Evolutionary conservation across 2,797 vertebrate genomes (phyloP), one percentile per base, ranked within the genome.

Genomic region (Sebastes jordani): DNA sequence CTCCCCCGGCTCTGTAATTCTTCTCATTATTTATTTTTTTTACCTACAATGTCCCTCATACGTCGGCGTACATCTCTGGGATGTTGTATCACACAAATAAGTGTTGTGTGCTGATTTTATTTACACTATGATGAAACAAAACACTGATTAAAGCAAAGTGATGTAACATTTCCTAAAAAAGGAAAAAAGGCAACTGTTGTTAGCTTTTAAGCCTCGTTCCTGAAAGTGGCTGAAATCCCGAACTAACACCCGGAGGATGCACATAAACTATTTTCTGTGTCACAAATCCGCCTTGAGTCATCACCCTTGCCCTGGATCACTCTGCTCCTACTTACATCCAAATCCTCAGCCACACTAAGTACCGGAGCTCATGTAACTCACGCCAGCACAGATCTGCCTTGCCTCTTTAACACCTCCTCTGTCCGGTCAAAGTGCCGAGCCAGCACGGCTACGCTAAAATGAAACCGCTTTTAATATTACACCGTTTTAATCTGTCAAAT

Each of bases 331-430:
- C 90, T 92, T 91, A 85, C 9, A 56, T 78, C 86, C 84, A 88
- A 92, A 94, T 91, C 88, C 89, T 87, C 77, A 70, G 78, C 74
- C 71, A 3, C 81, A 81, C 86, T 92, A 89, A 93, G 91, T 88
- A 89, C 76, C 78, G 34, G 72, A 88, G 88, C 92, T 93, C 90
- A 77, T 90, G 90, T 93, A 86, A 88, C 86, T 93, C 90, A 86
- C 86, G 62, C 85, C 90, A 66, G 84, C 67, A 46, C 23, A 63
- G 86, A 91, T 92, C 90, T 78, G 86, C 84, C 85, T 86, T 74
- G 63, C 61, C 91, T 93, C 93, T 87, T 93, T 90, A 93, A 92
- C 92, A 86, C 91, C 84, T 92, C 88, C 2, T 59, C 83, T 27
- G 73, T 78, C 84, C 82, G 8, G 42, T 62, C 52, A 30, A 59